Evolutionary conservation across 2,888 invertebrate genomes (phyloP).

Genomic region (Venustoraphidia nigricollis): DNA sequence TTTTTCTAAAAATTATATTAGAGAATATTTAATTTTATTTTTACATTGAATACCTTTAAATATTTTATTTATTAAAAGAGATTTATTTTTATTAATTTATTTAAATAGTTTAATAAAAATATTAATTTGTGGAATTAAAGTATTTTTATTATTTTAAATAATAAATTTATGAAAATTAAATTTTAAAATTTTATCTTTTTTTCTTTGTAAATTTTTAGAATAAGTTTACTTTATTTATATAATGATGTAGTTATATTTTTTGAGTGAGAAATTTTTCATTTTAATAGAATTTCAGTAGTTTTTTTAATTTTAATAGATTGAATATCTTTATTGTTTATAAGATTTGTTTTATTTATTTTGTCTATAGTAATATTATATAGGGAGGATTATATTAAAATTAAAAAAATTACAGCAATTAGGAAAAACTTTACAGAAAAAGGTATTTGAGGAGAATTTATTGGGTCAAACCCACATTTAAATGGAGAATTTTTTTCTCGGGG

Average conservation of each 20-base stretch:
- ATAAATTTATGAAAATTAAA: constrained; percentile 31
- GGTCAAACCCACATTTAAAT: constrained; percentile 48
- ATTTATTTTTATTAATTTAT: constrained; percentile 33
- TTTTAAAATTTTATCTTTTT: constrained; percentile 31
- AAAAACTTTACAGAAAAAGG: constrained; percentile 47
- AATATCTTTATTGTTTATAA: constrained; percentile 46
- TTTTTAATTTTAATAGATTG: constrained; percentile 46
- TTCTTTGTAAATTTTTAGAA: constrained; percentile 25
- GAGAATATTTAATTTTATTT: constrained; percentile 43
- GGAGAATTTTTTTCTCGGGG: constrained; percentile 48
- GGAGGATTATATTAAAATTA: constrained; percentile 55
- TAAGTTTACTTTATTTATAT: constrained; percentile 30
- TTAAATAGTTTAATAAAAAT: constrained; percentile 51
- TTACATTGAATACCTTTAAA: constrained; percentile 48
- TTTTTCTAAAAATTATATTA: constrained; percentile 31
- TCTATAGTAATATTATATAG: constrained; percentile 48
- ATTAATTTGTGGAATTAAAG: constrained; percentile 49
- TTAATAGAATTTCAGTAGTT: constrained; percentile 31
- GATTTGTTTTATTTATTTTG: constrained; percentile 49
- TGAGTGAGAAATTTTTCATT: constrained; percentile 37
- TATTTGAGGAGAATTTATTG: constrained; percentile 31
- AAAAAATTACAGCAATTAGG: constrained; percentile 49
- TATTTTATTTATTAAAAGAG: constrained; percentile 40
- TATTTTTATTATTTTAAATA: constrained; percentile 36
- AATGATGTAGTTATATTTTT: constrained; percentile 31